phyloP scores from a whole-genome alignment of 1,140 invertebrate species.

The Cydia fagiglandana region DNA sequence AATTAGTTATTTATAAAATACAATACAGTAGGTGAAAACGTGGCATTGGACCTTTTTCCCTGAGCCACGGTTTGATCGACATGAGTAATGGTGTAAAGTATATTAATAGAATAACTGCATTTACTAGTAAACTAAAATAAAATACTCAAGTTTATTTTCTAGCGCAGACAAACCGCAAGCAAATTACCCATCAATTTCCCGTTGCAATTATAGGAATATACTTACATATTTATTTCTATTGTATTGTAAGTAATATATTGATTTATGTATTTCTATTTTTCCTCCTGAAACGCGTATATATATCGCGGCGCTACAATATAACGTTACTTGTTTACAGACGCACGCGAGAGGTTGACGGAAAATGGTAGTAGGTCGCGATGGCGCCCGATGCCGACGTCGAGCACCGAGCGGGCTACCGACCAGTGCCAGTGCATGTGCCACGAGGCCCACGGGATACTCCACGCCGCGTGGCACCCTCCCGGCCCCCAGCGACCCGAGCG shows the following conservation, averaged over 20 bases:
- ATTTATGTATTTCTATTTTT: background rate
- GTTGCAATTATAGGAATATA: constrained; percentile 1
- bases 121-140: constrained; percentile 3
- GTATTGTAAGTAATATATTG: too few relatives aligned
- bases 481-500: background rate
- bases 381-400: constrained; percentile 62
- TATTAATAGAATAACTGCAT: constrained; percentile 4
- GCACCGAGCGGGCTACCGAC: constrained; percentile 43
- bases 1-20: background rate
- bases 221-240: background rate
- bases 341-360: constrained; percentile 35
- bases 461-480: background rate
- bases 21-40: background rate
- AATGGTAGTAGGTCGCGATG: constrained; percentile 53
- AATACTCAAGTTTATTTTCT: constrained; percentile 9
- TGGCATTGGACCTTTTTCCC: background rate
- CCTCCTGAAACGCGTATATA: constrained; percentile 6
- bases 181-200: constrained; percentile 32
- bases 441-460: constrained; percentile 35
- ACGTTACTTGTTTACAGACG: constrained; percentile 20
- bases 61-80: background rate
- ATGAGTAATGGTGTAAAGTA: background rate
- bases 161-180: constrained; percentile 6
- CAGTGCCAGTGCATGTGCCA: constrained; percentile 43
- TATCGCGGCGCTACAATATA: background rate